A percentile compares a stretch with the other conserved stretches of the same genome.
These are phyloP conservation scores for Aleadryas rufinucha DNA, from an alignment of 2,113 vertebrate species.

Conservation along the genomic window DNA sequence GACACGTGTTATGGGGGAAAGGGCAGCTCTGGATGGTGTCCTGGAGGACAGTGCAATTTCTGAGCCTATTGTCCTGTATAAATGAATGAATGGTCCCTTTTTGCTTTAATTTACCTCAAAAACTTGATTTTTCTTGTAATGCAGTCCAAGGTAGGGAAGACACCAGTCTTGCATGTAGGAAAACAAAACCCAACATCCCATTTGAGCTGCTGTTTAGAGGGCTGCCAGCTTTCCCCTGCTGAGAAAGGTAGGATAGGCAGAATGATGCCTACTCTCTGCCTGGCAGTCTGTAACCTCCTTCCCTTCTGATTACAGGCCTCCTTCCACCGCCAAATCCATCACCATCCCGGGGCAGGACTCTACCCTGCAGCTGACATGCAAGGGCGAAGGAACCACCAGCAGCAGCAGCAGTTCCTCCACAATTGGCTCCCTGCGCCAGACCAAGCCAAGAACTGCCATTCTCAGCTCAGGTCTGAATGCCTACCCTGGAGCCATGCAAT, in stretches of 20 bases:
- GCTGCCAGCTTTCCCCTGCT: neutral
- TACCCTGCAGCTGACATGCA: constrained; percentile 93
- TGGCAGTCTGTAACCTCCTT: neutral
- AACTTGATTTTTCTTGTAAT: neutral
- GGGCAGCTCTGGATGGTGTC: neutral
- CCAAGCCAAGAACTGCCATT: constrained; percentile 82
- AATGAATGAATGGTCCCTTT: neutral
- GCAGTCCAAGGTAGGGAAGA: neutral
- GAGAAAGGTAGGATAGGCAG: neutral
- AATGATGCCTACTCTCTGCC: neutral
- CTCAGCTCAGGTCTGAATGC: constrained; percentile 82
- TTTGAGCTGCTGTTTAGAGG: neutral
- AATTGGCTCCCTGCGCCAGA: constrained; percentile 70
- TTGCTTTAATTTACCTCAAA: neutral
- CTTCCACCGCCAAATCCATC: constrained; percentile 92
- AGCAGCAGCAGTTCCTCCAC: constrained; percentile 62
- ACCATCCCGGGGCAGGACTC: constrained; percentile 86
- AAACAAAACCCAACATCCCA: neutral
- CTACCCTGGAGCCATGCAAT: neutral
- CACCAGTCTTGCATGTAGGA: neutral
- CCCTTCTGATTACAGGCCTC: constrained; percentile 54
- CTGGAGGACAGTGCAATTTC: neutral
- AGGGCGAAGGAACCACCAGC: constrained; percentile 86
- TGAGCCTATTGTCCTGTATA: neutral
- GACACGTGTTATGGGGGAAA: neutral